Evolutionary conservation across 2,888 invertebrate species (phyloP).

Genomic region (Temnothorax ravouxi): DNA sequence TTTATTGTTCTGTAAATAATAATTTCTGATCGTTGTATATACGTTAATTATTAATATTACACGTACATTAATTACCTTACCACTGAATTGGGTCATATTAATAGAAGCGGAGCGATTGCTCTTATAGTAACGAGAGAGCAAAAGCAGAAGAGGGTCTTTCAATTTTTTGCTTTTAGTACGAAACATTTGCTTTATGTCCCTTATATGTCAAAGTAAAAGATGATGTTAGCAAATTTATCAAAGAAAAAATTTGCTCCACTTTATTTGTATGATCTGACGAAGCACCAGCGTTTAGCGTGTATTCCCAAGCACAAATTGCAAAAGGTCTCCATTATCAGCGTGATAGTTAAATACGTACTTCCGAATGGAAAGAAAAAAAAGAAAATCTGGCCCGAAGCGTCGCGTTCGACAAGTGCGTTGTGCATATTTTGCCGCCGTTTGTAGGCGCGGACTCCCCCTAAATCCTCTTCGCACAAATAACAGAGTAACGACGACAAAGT

Average conservation of each 20-base stretch:
- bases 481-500: conserved; percentile 55
- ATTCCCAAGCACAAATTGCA: conserved; percentile 33
- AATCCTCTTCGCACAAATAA: conserved; percentile 54
- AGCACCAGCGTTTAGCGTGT: conserved; percentile 36
- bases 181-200: neutral
- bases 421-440: conserved; percentile 17
- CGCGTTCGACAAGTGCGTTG: conserved; percentile 38
- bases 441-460: conserved; percentile 11
- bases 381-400: conserved; percentile 40
- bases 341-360: conserved; percentile 31
- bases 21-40: neutral
- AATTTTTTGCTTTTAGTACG: neutral
- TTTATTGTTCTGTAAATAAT: conserved; percentile 27
- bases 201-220: neutral
- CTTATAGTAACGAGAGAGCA: neutral
- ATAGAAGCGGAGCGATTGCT: conserved; percentile 33
- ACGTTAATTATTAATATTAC: conserved; percentile 21
- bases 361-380: conserved; percentile 8
- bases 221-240: neutral
- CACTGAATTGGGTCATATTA: conserved; percentile 19
- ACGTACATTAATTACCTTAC: neutral
- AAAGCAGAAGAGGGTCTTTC: no score
- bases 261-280: conserved; percentile 27
- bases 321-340: conserved; percentile 31
- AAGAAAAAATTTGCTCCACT: neutral